phyloP scores from a whole-genome alignment of 2,797 vertebrate genomes.

The Arctocebus calabarensis region DNA sequence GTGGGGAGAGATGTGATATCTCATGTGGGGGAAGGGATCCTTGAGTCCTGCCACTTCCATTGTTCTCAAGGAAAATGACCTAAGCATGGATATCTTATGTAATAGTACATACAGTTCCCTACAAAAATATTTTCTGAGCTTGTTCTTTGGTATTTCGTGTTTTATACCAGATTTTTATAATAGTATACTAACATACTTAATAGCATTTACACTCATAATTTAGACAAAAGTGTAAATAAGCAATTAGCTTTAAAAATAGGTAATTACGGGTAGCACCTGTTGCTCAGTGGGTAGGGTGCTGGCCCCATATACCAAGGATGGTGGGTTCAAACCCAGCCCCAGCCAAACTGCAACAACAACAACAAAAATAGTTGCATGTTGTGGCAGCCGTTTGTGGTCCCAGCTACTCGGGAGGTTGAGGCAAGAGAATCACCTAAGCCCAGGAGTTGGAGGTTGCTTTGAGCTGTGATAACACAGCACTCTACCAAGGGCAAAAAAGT shows the following conservation, averaged over 20 bases:
- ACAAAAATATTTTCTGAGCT: neutral
- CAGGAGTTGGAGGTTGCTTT: no score
- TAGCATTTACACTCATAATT: constrained; percentile 18
- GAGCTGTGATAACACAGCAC: no score
- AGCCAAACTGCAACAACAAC: no score
- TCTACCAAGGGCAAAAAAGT: no score
- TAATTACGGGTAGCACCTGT: neutral
- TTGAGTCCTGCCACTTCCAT: neutral
- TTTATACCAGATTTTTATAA: neutral
- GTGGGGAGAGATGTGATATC: neutral
- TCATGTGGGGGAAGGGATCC: neutral
- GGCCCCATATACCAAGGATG: no score
- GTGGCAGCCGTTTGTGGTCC: no score
- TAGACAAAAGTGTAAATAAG: constrained; percentile 36
- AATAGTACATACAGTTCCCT: neutral
- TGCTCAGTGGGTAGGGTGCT: no score
- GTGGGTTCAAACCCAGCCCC: no score
- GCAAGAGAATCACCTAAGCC: no score
- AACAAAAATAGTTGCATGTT: no score
- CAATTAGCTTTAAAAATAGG: constrained; percentile 32
- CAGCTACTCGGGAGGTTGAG: no score
- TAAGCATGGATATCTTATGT: neutral
- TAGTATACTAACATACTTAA: neutral
- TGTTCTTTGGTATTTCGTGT: neutral
- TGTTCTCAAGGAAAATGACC: neutral